A percentile compares a stretch with the other conserved stretches of the same genome.
Evolutionary conservation across 2,888 invertebrate species (phyloP).

Genomic region (Caenorhabditis plicata): DNA sequence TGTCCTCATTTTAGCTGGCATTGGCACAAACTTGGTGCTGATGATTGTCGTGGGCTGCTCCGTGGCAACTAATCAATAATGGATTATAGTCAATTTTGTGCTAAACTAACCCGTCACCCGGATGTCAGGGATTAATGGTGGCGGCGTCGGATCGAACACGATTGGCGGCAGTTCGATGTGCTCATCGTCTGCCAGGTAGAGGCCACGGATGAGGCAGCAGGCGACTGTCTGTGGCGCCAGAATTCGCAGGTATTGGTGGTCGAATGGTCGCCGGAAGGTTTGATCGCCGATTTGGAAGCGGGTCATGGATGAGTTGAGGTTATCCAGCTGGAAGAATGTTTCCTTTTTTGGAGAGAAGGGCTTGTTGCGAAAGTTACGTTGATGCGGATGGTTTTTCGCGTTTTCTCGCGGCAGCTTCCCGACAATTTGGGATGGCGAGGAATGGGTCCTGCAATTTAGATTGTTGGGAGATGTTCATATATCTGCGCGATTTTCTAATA

Average conservation of each 20-base stretch:
- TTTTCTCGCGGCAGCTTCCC: constrained; percentile 17
- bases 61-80: no score
- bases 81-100: no score
- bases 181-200: constrained; percentile 13
- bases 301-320: constrained; percentile 3
- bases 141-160: no score
- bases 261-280: constrained; percentile 16
- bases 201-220: constrained; percentile 26
- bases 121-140: no score
- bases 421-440: constrained; percentile 12
- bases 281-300: constrained; percentile 25
- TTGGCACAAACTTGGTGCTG: neutral
- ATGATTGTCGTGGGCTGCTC: neutral
- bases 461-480: no score
- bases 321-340: constrained; percentile 6
- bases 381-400: constrained; percentile 14
- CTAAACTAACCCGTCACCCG: no score
- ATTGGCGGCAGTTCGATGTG: no score
- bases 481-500: no score
- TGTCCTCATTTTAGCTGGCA: neutral
- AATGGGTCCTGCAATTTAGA: neutral
- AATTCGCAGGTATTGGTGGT: neutral
- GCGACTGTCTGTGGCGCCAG: constrained; percentile 20
- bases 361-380: constrained; percentile 5
- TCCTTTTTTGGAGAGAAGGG: neutral